Evolutionary conservation across 1,140 invertebrate species (phyloP).

Genomic region (Bombus fervidus): DNA sequence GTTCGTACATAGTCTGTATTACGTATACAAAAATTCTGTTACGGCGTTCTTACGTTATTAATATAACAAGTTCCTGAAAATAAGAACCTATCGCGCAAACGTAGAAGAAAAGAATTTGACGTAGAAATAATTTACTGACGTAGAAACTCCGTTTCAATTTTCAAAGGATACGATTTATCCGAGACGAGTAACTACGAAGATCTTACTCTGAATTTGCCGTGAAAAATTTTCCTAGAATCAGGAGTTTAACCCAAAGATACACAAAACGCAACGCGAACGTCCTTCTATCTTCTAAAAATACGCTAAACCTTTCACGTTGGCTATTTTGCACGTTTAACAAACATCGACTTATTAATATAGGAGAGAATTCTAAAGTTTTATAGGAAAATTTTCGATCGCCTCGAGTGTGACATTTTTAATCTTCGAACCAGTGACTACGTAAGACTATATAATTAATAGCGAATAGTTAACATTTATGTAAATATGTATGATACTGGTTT

Average conservation of each 20-base stretch:
- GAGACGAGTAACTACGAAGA: neutral
- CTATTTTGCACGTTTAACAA: neutral
- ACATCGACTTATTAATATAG: neutral
- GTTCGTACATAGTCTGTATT: neutral
- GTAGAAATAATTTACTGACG: neutral
- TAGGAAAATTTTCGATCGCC: neutral
- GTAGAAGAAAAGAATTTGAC: neutral
- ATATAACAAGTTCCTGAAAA: neutral
- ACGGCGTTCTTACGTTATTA: neutral
- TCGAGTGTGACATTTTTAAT: neutral
- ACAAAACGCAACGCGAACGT: too few relatives aligned
- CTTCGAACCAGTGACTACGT: neutral
- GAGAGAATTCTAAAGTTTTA: neutral
- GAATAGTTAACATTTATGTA: constrained; percentile 58
- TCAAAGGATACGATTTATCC: neutral
- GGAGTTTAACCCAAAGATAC: too few relatives aligned
- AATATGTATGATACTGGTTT: neutral
- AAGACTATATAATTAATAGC: neutral
- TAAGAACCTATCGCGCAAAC: neutral
- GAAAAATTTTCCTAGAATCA: too few relatives aligned
- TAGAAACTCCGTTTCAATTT: accelerated
- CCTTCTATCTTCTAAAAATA: neutral
- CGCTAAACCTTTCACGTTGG: neutral
- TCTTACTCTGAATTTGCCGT: too few relatives aligned
- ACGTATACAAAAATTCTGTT: neutral